phyloP scores from a whole-genome alignment of 2,113 vertebrate genomes.

The Halichoeres trimaculatus region DNA sequence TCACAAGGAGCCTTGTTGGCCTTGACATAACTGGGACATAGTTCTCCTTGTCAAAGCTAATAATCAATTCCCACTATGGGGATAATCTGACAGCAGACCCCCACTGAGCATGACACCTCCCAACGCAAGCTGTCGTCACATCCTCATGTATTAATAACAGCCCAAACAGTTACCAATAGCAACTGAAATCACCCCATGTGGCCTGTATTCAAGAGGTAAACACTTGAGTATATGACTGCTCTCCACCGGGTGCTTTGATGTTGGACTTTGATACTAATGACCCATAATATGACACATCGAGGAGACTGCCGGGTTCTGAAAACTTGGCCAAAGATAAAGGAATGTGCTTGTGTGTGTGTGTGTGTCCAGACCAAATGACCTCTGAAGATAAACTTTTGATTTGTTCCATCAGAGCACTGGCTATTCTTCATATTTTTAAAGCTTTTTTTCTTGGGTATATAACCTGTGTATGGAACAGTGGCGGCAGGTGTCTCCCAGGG shows the following conservation, averaged over 20 bases:
- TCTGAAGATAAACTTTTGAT: conserved; percentile 51
- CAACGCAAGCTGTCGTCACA: conserved; percentile 60
- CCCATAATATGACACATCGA: conserved; percentile 38
- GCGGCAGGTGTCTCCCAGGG: conserved; percentile 84
- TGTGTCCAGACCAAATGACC: conserved; percentile 59
- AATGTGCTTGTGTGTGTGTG: conserved; percentile 11
- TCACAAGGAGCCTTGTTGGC: conserved; percentile 75
- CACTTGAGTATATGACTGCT: conserved; percentile 48
- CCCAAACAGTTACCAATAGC: conserved; percentile 62
- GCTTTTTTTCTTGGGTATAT: conserved; percentile 31
- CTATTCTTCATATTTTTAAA: conserved; percentile 24
- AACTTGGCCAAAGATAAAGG: conserved; percentile 55
- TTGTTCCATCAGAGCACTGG: conserved; percentile 33
- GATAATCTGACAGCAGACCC: conserved; percentile 79
- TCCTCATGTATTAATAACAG: conserved; percentile 61
- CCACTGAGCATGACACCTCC: conserved; percentile 54
- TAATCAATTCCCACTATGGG: conserved; percentile 79
- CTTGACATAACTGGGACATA: conserved; percentile 84
- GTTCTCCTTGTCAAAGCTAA: conserved; percentile 81
- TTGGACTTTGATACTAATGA: conserved; percentile 70
- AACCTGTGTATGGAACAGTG: conserved; percentile 65
- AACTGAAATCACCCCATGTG: conserved; percentile 51
- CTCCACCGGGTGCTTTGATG: conserved; percentile 55
- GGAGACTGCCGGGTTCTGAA: conserved; percentile 39
- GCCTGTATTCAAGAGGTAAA: conserved; percentile 38